Conservation (phyloP, 2,113 vertebrate species). For the Esox niger region DNA sequence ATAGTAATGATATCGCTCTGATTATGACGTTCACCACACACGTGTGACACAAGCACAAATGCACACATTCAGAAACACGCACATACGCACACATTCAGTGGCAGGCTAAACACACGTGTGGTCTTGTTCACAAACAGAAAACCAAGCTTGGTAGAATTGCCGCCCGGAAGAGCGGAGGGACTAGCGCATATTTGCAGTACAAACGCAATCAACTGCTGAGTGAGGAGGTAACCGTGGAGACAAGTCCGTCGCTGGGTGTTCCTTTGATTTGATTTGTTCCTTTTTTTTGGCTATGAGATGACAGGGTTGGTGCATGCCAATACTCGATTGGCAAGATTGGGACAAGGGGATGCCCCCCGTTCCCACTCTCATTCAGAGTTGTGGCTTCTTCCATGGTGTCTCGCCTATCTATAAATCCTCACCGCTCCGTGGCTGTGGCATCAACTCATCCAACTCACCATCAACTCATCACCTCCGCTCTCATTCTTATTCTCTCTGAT, state of each 20-base stretch:
- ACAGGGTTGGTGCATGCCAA: conserved; percentile 43
- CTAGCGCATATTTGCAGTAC: conserved; percentile 90
- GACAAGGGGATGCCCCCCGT: conserved; percentile 1
- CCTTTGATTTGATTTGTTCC: conserved; percentile 8
- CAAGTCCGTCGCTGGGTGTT: conserved; percentile 13
- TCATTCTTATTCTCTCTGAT: not conserved
- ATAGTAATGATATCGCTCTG: too few species aligned
- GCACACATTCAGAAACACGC: not conserved
- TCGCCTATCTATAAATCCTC: not conserved
- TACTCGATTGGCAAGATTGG: not conserved
- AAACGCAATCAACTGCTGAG: conserved; percentile 83
- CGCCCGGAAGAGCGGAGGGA: conserved; percentile 82
- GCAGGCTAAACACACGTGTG: conserved; percentile 46
- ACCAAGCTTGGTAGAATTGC: conserved; percentile 86
- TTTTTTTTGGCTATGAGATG: conserved; percentile 22
- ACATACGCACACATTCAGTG: not conserved
- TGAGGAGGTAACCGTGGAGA: conserved; percentile 76
- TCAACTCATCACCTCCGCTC: not conserved
- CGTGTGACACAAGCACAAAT: not conserved
- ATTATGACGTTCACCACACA: not conserved
- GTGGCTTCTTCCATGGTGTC: not conserved
- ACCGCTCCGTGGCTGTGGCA: not conserved
- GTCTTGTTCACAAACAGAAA: conserved; percentile 80
- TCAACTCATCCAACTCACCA: not conserved
- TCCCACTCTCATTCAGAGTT: not conserved